Evolutionary conservation across 2,888 invertebrate genomes (phyloP).

Genomic region (Xanthorhoe spadicearia): DNA sequence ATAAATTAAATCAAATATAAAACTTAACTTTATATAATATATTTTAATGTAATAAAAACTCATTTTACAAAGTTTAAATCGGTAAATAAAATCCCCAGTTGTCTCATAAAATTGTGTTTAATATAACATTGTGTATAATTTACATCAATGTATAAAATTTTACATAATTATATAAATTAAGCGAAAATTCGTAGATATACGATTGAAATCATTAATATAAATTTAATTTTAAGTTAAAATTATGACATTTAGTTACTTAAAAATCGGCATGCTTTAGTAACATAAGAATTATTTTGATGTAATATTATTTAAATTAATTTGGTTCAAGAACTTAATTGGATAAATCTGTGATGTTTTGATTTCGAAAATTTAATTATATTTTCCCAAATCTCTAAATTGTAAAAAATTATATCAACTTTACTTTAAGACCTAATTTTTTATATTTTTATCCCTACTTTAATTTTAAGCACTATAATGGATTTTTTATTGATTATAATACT

Average conservation of each 20-base stretch:
- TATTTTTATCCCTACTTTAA: not conserved
- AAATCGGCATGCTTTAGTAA: conserved; percentile 21
- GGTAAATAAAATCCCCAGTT: not conserved
- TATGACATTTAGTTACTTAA: conserved; percentile 9
- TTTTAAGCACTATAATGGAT: conserved; percentile 1
- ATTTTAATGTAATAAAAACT: not conserved
- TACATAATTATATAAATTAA: conserved; percentile 1
- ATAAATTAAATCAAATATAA: not conserved
- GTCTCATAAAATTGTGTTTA: not conserved
- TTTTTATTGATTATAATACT: conserved; percentile 19
- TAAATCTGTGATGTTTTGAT: conserved; percentile 30
- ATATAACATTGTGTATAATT: not conserved
- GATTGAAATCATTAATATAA: conserved; percentile 1
- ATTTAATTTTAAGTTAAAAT: conserved; percentile 4
- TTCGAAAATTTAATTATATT: not conserved
- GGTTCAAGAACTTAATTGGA: conserved; percentile 19
- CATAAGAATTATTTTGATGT: not conserved
- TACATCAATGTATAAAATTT: conserved; percentile 3
- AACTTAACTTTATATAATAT: not conserved
- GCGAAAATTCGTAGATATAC: not conserved
- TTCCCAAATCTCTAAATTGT: conserved; percentile 1
- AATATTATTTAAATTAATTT: conserved; percentile 2
- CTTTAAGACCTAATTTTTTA: not conserved
- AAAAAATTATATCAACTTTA: not conserved
- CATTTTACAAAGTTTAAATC: not conserved